These are phyloP conservation scores for Colletes gigas DNA, from an alignment of 1,140 invertebrate species.

Conservation along the genomic window DNA sequence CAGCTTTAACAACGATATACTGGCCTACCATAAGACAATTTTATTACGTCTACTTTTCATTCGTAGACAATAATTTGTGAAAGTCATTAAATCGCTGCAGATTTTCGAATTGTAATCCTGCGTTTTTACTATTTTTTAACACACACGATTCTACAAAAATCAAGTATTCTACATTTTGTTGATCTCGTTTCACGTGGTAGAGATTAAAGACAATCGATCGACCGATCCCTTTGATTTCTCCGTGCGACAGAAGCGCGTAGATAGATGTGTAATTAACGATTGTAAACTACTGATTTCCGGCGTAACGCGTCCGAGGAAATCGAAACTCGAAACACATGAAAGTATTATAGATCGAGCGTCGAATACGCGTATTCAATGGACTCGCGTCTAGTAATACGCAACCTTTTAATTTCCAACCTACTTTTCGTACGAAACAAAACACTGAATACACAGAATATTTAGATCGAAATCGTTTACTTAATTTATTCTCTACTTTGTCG, in stretches of 20 bases:
- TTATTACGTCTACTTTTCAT: neutral
- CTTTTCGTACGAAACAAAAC: neutral
- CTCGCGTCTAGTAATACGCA: slow-evolving; percentile 1
- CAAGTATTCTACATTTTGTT: too few species aligned
- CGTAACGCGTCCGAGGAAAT: slow-evolving; percentile 41
- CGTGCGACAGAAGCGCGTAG: slow-evolving; percentile 10
- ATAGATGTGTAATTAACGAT: slow-evolving; percentile 43
- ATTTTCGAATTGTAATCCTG: neutral
- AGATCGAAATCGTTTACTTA: too few species aligned
- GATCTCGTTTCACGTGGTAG: slow-evolving; percentile 24
- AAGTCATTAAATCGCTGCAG: neutral
- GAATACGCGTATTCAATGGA: slow-evolving; percentile 36
- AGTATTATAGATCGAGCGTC: slow-evolving; percentile 63
- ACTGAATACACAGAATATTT: too few species aligned
- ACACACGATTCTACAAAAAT: too few species aligned
- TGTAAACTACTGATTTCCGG: slow-evolving; percentile 44
- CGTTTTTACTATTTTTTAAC: too few species aligned
- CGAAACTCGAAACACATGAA: slow-evolving; percentile 66
- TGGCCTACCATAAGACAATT: slow-evolving; percentile 1
- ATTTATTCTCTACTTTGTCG: neutral
- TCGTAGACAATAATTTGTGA: neutral
- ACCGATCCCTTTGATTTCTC: slow-evolving; percentile 8
- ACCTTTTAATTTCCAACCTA: neutral
- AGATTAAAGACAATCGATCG: slow-evolving; percentile 2
- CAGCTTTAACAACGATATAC: neutral